Base-by-base conservation (phyloP, 2,113 vertebrate genomes). In the Tiliqua scincoides region DNA sequence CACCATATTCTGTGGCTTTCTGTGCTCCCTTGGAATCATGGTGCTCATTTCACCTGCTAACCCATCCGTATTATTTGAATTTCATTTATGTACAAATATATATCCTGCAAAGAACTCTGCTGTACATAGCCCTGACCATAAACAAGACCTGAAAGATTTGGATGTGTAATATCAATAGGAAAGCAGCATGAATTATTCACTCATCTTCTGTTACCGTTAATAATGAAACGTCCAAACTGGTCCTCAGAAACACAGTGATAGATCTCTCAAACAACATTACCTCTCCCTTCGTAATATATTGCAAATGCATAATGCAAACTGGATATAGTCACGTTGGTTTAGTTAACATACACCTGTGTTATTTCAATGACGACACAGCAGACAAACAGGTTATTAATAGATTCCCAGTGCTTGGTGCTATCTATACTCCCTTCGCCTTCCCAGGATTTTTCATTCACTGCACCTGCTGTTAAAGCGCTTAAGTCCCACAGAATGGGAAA, bases 381-480 rank as follows among this genome's bases (percentile, higher is more conserved):
- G 6, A 48, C 48, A n/a, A 59, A 30, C 86, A 87, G 61, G 74
- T 17, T 90, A 89, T 83, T 90, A 85, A 79, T 81, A 89, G 48
- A 63, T 79, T 91, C 84, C 61, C 83, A 86, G 70, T 76, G 89
- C 15, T 85, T 85, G 79, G 74, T 74, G 15, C 54, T 59, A 87
- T 88, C 23, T 67, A 12, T 85, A 87, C 83, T 89, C 65, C 83
- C 57, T 54, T 82, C n/a, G 17, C 35, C 48, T 76, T 88, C 80
- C 89, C 83, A 92, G 88, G n/a, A 77, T 77, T 92, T 91, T 78
- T 85, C 62, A 85, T 79, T 92, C 89, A 88, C 77, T 89, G 89
- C n/a, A 86, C 85, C 87, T 96, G 93, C 87, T 85, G n/a, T 52
- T 83, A 88, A 89, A 92, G 85, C 86, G 90, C 88, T 87, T 93